These are phyloP conservation scores for Orthosia gracilis DNA, from an alignment of 2,888 invertebrate species.

Conservation along the genomic window DNA sequence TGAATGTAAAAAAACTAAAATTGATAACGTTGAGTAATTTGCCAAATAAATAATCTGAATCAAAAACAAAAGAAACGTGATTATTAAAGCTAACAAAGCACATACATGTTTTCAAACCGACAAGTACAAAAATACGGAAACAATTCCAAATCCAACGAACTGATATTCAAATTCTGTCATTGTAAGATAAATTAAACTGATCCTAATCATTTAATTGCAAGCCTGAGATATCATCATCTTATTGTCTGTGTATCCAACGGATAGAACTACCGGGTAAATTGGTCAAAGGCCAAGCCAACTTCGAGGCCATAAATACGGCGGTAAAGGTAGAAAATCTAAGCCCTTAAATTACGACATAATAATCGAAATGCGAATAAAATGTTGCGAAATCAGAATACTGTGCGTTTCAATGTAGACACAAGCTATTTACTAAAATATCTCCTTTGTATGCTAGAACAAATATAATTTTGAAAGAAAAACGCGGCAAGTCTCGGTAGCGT, in stretches of 20 bases:
- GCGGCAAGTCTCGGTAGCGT: too few relatives aligned
- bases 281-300: conserved; percentile 51
- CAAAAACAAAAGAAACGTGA: neutral
- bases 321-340: conserved; percentile 29
- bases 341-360: conserved; percentile 31
- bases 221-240: conserved; percentile 62
- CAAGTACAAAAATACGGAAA: conserved; percentile 17
- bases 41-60: too few relatives aligned
- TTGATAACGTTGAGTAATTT: too few relatives aligned
- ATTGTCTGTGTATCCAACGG: conserved; percentile 60
- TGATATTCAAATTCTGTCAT: conserved; percentile 55
- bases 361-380: conserved; percentile 30
- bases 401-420: neutral
- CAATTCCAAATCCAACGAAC: conserved; percentile 5
- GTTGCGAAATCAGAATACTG: conserved; percentile 23
- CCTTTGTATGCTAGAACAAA: too few relatives aligned
- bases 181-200: conserved; percentile 73
- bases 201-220: conserved; percentile 70
- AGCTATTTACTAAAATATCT: neutral
- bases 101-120: neutral
- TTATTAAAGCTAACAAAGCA: neutral
- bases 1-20: too few relatives aligned
- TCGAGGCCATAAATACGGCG: conserved; percentile 58
- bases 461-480: too few relatives aligned
- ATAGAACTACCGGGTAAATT: conserved; percentile 42